Conservation (phyloP, 2,888 invertebrate genomes). For the Piscicola geometra region DNA sequence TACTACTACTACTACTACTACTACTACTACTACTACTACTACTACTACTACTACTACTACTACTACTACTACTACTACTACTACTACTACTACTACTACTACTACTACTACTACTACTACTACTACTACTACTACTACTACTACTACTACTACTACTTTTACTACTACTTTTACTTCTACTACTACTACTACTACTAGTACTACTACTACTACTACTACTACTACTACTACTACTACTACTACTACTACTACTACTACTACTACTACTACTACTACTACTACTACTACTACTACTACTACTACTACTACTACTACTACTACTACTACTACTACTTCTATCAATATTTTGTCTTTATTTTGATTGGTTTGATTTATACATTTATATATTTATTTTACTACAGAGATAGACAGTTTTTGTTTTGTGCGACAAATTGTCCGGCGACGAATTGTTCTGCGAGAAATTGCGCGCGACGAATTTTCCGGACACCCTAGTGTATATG, state of each 20-base stretch:
- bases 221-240: background rate
- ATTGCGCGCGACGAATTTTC: too few species aligned
- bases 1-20: conserved; percentile 12
- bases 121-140: background rate
- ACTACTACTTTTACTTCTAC: too few species aligned
- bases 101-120: background rate
- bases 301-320: background rate
- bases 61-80: background rate
- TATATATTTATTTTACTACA: too few species aligned
- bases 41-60: background rate
- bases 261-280: background rate
- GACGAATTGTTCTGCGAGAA: too few species aligned
- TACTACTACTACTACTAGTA: background rate
- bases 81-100: background rate
- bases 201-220: conserved; percentile 8
- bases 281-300: background rate
- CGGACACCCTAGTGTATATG: too few species aligned
- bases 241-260: background rate
- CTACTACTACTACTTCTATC: too few species aligned
- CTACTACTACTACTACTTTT: background rate
- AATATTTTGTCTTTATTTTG: too few species aligned
- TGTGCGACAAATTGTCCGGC: too few species aligned
- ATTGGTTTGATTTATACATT: too few species aligned
- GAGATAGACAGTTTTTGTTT: too few species aligned
- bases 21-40: conserved; percentile 12